Conservation (phyloP, 2,113 vertebrate genomes). For the Limnothrissa miodon region DNA sequence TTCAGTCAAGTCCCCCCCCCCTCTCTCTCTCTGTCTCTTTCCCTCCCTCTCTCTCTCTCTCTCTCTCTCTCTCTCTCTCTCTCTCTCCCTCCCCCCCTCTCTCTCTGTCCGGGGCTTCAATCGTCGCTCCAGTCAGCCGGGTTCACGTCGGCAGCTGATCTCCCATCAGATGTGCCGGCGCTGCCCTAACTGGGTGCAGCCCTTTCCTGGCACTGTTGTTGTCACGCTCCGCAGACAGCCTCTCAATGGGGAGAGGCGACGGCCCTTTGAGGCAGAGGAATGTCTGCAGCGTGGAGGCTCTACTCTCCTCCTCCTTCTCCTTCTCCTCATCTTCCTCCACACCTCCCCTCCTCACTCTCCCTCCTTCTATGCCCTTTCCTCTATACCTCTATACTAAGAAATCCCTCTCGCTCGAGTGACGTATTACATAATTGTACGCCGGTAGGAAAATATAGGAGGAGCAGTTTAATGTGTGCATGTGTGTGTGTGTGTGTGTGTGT, state of each 20-base stretch:
- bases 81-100: not conserved
- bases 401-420: conserved; percentile 18
- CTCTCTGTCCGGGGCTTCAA: not conserved
- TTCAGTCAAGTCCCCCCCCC: not conserved
- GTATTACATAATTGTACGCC: conserved; percentile 29
- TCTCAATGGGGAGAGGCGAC: conserved; percentile 22
- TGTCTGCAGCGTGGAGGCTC: not conserved
- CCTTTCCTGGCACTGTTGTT: conserved; percentile 19
- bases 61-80: not conserved
- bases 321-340: not conserved
- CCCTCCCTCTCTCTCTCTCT: not conserved
- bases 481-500: not conserved
- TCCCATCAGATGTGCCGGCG: not conserved
- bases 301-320: not conserved
- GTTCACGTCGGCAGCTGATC: not conserved
- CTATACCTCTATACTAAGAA: not conserved
- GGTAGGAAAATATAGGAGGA: conserved; percentile 31
- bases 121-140: not conserved
- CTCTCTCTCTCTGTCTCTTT: not conserved
- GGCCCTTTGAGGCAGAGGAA: conserved; percentile 29
- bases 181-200: conserved; percentile 2
- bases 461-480: conserved; percentile 5
- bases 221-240: conserved; percentile 17
- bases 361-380: too few relatives aligned
- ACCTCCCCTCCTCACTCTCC: not conserved